Percentiles rank a stretch among this genome's conserved stretches.
These are phyloP conservation scores for Nasonovia ribisnigri DNA, from an alignment of 2,888 invertebrate species.

Conservation along the genomic window DNA sequence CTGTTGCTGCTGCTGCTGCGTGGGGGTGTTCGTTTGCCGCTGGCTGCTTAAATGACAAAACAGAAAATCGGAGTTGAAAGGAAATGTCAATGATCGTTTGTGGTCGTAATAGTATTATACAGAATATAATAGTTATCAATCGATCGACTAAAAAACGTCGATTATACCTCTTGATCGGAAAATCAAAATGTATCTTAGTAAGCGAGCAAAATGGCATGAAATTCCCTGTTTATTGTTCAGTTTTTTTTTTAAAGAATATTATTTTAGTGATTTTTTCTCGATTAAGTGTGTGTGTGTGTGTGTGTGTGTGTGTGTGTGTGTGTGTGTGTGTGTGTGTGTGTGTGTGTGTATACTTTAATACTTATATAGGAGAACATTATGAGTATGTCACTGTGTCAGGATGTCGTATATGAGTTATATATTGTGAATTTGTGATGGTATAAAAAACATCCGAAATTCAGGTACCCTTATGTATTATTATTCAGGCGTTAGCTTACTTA, in stretches of 20 bases:
- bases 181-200: neutral
- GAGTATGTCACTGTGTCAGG: neutral
- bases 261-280: neutral
- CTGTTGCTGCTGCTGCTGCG: slow-evolving; percentile 60
- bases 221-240: neutral
- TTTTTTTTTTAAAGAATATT: neutral
- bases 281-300: neutral
- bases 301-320: neutral
- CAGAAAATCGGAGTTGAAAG: slow-evolving; percentile 3
- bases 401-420: neutral
- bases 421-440: neutral
- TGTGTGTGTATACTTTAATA: too few species aligned
- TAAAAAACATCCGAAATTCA: neutral
- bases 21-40: slow-evolving; percentile 62
- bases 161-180: neutral
- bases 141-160: neutral
- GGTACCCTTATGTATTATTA: neutral
- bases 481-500: neutral
- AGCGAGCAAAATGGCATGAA: neutral
- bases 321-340: neutral
- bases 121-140: neutral
- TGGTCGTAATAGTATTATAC: neutral
- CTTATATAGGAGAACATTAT: neutral
- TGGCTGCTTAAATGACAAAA: slow-evolving; percentile 66
- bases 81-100: neutral